Evolutionary conservation across 2,113 vertebrate species (phyloP), one percentile per base, ranked within the genome.

Genomic region (Mesoclemmys tuberculata): DNA sequence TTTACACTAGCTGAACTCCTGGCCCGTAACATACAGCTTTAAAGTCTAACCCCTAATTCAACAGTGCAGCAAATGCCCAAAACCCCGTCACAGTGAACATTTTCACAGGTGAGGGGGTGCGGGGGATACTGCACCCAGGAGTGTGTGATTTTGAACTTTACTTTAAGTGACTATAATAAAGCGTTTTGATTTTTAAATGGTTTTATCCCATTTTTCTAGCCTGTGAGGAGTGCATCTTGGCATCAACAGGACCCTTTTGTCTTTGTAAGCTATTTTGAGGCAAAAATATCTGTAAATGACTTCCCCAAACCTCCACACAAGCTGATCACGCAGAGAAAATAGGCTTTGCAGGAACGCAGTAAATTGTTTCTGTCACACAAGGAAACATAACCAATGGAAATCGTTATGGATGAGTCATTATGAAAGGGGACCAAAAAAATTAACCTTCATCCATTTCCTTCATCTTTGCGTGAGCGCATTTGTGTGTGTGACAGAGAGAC

Each of bases 301-400:
- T 98, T 98, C 96, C 96, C 98, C 98, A 97, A 98, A 96, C 97
- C 97, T 98, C 98, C 95, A 80, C 96, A 97, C 97, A 96, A 98
- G 98, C 94, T 97, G 98, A 98, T 98, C 98, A 98, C 81, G 97
- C 98, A 98, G 98, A 98, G 98, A 98, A 98, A 98, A 98, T 98
- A 97, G 98, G 97, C 98, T 98, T 98, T 97, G 98, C 96, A 97
- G 94, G 97, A 98, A 98, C 90, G 95, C 97, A 97, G 98, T 98
- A 98, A 98, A 98, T 98, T 98, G 97, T 98, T 98, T 98, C 97
- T 98, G 98, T 98, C 98, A 98, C 98, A 98, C 97, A 98, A 98
- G 98, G 98, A 98, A 98, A 98, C 97, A 98, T 96, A 98, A 96
- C 97, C 97, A 96, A 95, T 95, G 96, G 98, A 98, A 98, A 98